These are phyloP conservation scores for Anastatus disparis DNA, from an alignment of 1,140 invertebrate genomes.

Conservation along the genomic window DNA sequence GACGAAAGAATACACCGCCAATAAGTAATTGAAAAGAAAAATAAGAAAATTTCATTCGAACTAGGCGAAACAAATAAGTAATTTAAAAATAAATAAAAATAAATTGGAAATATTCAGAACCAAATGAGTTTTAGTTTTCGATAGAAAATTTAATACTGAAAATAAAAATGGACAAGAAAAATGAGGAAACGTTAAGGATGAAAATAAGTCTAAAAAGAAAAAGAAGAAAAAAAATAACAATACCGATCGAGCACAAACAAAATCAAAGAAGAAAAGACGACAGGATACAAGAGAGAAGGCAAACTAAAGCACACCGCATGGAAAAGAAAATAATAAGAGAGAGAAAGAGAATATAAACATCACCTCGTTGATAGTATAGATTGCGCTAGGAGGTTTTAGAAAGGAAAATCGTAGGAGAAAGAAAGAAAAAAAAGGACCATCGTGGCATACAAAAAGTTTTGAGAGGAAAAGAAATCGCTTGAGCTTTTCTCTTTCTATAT, in stretches of 20 bases:
- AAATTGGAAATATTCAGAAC: no score
- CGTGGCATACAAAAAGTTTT: constrained; percentile 38
- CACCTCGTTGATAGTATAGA: no score
- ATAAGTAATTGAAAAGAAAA: no score
- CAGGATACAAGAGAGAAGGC: neutral
- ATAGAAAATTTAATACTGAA: no score
- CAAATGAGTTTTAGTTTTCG: no score
- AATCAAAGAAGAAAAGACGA: neutral
- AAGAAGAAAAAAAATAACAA: neutral
- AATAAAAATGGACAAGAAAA: no score
- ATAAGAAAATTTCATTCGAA: no score
- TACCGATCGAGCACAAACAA: neutral
- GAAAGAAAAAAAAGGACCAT: neutral
- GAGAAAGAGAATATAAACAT: no score
- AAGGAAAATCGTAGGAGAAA: constrained; percentile 9
- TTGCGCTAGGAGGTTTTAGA: neutral
- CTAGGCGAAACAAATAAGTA: no score
- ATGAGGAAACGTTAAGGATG: neutral
- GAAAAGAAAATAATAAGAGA: neutral
- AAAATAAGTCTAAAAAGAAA: neutral
- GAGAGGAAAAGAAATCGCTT: constrained; percentile 34
- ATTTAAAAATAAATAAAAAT: no score
- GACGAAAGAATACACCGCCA: no score
- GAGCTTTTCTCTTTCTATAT: neutral
- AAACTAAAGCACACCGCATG: neutral